These are phyloP conservation scores for Sinodicranocentrus sp. DNA, from an alignment of 2,888 invertebrate species.

Conservation along the genomic window DNA sequence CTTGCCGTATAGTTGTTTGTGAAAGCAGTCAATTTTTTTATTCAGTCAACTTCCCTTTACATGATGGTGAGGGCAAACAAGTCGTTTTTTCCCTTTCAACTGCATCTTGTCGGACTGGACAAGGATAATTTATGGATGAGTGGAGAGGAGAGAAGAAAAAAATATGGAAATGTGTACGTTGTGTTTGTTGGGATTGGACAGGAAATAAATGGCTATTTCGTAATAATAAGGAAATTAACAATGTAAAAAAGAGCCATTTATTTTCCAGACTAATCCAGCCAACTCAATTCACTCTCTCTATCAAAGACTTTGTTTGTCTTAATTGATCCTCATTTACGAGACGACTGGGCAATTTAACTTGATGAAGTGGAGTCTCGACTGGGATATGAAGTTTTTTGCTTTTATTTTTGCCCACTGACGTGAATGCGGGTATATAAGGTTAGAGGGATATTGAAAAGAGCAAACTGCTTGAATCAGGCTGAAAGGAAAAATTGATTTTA, in stretches of 20 bases:
- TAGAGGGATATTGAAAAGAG: not conserved
- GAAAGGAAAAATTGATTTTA: not conserved
- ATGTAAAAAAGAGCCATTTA: conserved; percentile 12
- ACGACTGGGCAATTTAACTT: conserved; percentile 58
- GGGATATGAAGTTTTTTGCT: not conserved
- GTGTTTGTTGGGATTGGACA: not conserved
- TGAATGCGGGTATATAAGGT: not conserved
- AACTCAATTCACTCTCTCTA: not conserved
- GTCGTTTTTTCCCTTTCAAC: no score
- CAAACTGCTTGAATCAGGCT: no score
- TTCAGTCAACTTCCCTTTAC: no score
- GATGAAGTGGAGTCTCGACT: conserved; percentile 47
- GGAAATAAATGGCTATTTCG: conserved; percentile 28
- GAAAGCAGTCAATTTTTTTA: conserved; percentile 13
- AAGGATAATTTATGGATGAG: conserved; percentile 30
- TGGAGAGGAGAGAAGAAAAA: not conserved
- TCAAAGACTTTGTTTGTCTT: not conserved
- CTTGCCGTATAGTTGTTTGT: no score
- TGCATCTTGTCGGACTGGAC: conserved; percentile 2
- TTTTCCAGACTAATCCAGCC: not conserved
- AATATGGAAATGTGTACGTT: not conserved
- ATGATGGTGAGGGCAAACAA: no score
- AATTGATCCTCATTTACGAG: conserved; percentile 29
- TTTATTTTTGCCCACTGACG: conserved; percentile 53
- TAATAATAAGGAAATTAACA: conserved; percentile 19